Conservation (phyloP, 1,140 invertebrate species). For the Drosophila bifasciata region DNA sequence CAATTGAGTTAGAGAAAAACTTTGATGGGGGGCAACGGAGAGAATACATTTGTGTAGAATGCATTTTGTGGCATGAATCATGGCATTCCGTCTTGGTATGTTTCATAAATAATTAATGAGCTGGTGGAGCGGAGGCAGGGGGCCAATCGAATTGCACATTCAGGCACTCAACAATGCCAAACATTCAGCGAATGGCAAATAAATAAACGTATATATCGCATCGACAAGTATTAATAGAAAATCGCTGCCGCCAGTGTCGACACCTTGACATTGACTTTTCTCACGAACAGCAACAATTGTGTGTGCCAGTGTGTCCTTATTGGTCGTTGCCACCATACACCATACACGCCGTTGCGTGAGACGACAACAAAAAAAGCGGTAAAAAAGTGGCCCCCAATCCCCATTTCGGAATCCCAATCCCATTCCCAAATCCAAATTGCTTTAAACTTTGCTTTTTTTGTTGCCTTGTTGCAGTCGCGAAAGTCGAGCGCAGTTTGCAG, state of each 20-base stretch:
- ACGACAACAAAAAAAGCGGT: slow-evolving; percentile 20
- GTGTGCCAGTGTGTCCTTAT: slow-evolving; percentile 67
- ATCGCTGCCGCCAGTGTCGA: slow-evolving; percentile 15
- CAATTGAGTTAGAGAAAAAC: slow-evolving; percentile 51
- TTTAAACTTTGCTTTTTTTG: slow-evolving; percentile 45
- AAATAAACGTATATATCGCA: slow-evolving; percentile 41
- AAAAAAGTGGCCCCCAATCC: slow-evolving; percentile 49
- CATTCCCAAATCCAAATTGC: slow-evolving; percentile 49
- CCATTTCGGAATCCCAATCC: neutral
- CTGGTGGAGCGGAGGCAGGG: slow-evolving; percentile 8
- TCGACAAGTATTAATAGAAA: slow-evolving; percentile 49
- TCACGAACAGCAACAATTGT: slow-evolving; percentile 57
- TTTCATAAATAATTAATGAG: slow-evolving; percentile 78
- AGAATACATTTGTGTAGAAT: slow-evolving; percentile 1
- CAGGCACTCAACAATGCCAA: slow-evolving; percentile 44
- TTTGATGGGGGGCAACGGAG: slow-evolving; percentile 2
- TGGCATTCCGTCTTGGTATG: slow-evolving; percentile 40
- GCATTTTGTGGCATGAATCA: slow-evolving; percentile 50
- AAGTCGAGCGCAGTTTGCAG: slow-evolving; percentile 27
- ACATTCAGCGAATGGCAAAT: slow-evolving; percentile 44
- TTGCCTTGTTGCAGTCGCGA: slow-evolving; percentile 19
- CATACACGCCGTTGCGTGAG: slow-evolving; percentile 47
- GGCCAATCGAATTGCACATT: slow-evolving; percentile 43
- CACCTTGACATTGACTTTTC: slow-evolving; percentile 76
- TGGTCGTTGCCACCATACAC: neutral